Percentiles rank a stretch among this genome's conserved stretches.
These are phyloP conservation scores for Euzetes globulus DNA, from an alignment of 2,888 invertebrate species.

Conservation along the genomic window DNA sequence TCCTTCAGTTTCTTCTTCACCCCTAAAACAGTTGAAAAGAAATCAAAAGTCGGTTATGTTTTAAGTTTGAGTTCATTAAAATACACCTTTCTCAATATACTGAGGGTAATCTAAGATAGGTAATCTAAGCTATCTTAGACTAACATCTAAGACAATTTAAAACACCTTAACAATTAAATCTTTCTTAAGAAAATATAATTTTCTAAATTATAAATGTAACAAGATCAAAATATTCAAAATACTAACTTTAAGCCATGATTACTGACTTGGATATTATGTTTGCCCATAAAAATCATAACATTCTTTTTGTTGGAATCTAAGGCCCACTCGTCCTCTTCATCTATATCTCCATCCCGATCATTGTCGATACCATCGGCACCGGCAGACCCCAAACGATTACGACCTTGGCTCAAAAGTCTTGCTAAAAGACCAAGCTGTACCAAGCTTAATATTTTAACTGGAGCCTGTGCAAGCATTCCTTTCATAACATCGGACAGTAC, in stretches of 20 bases:
- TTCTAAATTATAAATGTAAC: background rate
- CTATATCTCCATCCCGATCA: background rate
- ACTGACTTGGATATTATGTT: constrained; percentile 24
- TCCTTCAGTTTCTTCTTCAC: background rate
- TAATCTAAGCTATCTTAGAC: no score
- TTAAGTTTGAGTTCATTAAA: no score
- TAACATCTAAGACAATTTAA: no score
- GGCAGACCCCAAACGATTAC: background rate
- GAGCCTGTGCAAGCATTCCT: background rate
- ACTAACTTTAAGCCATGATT: constrained; percentile 9
- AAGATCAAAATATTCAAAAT: background rate
- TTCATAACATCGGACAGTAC: background rate
- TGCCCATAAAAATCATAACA: constrained; percentile 5
- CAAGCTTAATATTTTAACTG: background rate
- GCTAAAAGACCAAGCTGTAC: background rate
- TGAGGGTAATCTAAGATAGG: no score
- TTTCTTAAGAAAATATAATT: background rate
- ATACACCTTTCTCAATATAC: no score
- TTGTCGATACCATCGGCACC: background rate
- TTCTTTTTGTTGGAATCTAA: background rate
- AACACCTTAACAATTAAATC: background rate
- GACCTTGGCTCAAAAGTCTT: background rate
- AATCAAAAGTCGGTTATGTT: no score
- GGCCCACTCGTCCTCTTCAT: background rate
- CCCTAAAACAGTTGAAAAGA: background rate